phyloP scores from a whole-genome alignment of 2,797 vertebrate species.

The Lerista edwardsae region DNA sequence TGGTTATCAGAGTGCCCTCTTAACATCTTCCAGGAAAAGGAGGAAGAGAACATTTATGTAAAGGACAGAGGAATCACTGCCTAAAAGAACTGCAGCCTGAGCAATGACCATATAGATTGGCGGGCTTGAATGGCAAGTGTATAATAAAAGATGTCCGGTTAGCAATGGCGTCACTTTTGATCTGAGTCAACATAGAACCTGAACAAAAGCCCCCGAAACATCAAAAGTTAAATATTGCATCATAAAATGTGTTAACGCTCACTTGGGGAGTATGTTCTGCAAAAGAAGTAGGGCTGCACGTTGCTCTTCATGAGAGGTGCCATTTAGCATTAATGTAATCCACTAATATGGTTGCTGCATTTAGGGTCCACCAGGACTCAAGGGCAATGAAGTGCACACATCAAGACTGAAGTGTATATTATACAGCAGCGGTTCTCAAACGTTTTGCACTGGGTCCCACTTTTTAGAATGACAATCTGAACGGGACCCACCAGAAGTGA shows the following conservation, averaged over 20 bases:
- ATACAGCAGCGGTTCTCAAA: too few species aligned
- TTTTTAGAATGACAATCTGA: too few species aligned
- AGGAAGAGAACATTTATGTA: neutral
- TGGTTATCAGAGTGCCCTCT: neutral
- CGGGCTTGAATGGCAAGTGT: slow-evolving; percentile 18
- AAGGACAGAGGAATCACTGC: slow-evolving; percentile 19
- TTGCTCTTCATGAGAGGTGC: neutral
- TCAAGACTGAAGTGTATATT: neutral
- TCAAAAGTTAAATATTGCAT: neutral
- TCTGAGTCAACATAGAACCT: neutral
- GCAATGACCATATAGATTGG: slow-evolving; percentile 3
- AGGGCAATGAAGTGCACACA: neutral
- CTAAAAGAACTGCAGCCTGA: neutral
- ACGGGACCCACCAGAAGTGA: too few species aligned
- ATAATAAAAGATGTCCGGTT: accelerated
- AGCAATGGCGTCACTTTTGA: slow-evolving; percentile 12
- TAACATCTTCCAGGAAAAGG: slow-evolving; percentile 6
- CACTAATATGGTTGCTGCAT: neutral
- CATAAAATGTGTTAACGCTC: neutral
- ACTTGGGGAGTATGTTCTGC: neutral
- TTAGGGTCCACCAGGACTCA: slow-evolving; percentile 8
- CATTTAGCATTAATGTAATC: neutral
- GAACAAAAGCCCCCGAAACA: slow-evolving; percentile 10
- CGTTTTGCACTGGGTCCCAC: too few species aligned
- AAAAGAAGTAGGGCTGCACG: neutral